Evolutionary conservation across 2,888 invertebrate genomes (phyloP).

Genomic region (Choristoneura rosaceana): DNA sequence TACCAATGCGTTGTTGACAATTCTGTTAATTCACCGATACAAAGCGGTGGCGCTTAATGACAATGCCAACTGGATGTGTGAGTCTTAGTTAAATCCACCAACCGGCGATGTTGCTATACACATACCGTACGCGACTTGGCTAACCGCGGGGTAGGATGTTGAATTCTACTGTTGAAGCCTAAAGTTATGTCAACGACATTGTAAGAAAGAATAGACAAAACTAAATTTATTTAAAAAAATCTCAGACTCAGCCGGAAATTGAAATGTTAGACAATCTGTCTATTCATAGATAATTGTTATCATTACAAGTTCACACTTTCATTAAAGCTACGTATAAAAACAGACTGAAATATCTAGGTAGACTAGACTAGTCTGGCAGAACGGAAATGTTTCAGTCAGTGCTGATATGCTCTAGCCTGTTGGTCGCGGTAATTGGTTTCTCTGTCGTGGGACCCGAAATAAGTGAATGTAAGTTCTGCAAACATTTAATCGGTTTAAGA

Average conservation of each 20-base stretch:
- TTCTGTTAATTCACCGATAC: background rate
- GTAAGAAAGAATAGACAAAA: background rate
- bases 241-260: constrained; percentile 1
- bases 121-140: background rate
- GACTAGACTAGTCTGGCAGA: background rate
- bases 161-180: background rate
- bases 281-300: constrained; percentile 1
- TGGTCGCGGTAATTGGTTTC: background rate
- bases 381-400: background rate
- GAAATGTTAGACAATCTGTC: background rate
- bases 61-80: background rate
- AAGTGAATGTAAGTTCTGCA: constrained; percentile 1
- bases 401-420: background rate
- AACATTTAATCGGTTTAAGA: background rate
- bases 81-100: background rate
- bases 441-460: background rate
- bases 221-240: background rate
- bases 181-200: background rate
- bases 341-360: background rate
- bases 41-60: background rate
- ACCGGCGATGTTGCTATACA: background rate
- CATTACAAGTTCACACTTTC: background rate
- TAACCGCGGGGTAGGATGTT: background rate
- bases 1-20: background rate
- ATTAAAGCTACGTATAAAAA: background rate